Percentiles rank a stretch among this genome's conserved stretches.
Evolutionary conservation across 2,888 invertebrate genomes (phyloP).

Genomic region (Leptinotarsa tumamoca): DNA sequence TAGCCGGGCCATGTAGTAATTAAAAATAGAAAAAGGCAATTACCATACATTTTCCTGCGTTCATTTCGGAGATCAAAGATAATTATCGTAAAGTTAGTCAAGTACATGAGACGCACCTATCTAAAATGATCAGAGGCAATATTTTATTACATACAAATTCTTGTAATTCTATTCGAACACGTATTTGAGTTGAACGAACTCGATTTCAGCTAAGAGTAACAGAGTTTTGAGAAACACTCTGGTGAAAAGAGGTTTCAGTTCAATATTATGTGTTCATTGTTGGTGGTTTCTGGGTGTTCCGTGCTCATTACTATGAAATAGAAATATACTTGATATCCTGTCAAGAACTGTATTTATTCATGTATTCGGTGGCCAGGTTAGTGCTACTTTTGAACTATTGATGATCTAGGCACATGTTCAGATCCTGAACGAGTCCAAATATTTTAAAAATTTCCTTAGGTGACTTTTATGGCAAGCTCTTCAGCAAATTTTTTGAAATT

Average conservation of each 20-base stretch:
- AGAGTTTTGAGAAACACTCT: neutral
- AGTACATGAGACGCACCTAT: conserved; percentile 19
- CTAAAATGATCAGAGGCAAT: conserved; percentile 32
- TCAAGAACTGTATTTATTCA: too few relatives aligned
- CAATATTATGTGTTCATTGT: too few relatives aligned
- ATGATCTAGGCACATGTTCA: too few relatives aligned
- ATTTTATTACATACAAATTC: conserved; percentile 45
- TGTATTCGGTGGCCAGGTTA: too few relatives aligned
- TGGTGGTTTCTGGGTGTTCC: too few relatives aligned
- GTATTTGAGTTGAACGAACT: conserved; percentile 44
- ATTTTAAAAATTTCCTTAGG: too few relatives aligned
- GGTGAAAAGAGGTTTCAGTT: neutral
- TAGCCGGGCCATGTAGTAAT: conserved; percentile 13
- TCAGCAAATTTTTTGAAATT: too few relatives aligned
- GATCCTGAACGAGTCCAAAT: too few relatives aligned
- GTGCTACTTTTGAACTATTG: too few relatives aligned
- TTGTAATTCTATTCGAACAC: conserved; percentile 42
- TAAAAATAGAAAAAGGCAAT: conserved; percentile 20
- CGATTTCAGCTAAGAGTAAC: conserved; percentile 5
- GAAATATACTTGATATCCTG: too few relatives aligned
- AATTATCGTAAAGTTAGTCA: conserved; percentile 20
- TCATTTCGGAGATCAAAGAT: conserved; percentile 20
- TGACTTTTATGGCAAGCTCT: too few relatives aligned
- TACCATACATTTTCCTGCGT: conserved; percentile 14
- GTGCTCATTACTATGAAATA: too few relatives aligned